phyloP scores from a whole-genome alignment of 2,113 vertebrate species.

The Hirundichthys speculiger region DNA sequence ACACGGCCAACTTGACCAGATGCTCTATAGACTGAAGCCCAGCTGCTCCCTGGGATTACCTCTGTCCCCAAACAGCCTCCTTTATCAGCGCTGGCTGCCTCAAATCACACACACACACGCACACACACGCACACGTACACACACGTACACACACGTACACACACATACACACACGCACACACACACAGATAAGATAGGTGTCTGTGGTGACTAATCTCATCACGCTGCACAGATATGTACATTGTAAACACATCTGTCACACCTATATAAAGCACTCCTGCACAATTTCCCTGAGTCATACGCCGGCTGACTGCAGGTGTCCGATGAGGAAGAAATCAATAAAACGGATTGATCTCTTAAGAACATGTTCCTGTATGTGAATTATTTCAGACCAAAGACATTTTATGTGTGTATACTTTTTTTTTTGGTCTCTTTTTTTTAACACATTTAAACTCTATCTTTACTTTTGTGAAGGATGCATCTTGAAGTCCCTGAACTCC shows the following conservation, averaged over 20 bases:
- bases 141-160: conserved; percentile 1
- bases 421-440: too few species aligned
- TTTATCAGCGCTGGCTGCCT: conserved; percentile 33
- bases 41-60: conserved; percentile 71
- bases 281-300: conserved; percentile 70
- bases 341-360: conserved; percentile 6
- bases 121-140: too few species aligned
- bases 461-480: conserved; percentile 18
- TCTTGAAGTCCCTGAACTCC: conserved; percentile 37
- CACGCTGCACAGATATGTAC: conserved; percentile 40
- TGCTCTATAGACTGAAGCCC: conserved; percentile 65
- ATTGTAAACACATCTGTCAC: conserved; percentile 68
- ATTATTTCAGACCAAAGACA: too few species aligned
- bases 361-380: too few species aligned
- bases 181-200: conserved; percentile 50
- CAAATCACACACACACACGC: conserved; percentile 46
- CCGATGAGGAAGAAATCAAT: conserved; percentile 32
- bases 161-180: conserved; percentile 5
- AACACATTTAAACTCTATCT: conserved; percentile 22
- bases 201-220: conserved; percentile 65
- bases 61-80: conserved; percentile 27
- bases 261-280: conserved; percentile 66
- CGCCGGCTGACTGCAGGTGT: conserved; percentile 25
- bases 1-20: conserved; percentile 55
- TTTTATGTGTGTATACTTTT: too few species aligned